phyloP scores from a whole-genome alignment of 2,113 vertebrate species.

The Choloepus hoffmanni region DNA sequence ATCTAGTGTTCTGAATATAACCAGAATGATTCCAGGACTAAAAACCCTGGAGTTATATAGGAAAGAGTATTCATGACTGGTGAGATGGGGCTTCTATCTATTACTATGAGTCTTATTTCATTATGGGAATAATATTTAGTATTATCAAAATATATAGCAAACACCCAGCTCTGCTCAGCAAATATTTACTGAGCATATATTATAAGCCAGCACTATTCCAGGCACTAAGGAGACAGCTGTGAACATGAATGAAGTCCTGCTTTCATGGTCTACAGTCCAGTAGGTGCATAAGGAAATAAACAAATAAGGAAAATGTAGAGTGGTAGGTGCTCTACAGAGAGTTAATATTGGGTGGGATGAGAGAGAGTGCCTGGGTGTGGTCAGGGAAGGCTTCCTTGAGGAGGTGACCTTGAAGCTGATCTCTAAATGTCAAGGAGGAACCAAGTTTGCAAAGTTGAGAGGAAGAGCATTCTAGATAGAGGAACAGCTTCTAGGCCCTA shows the following conservation, averaged over 20 bases:
- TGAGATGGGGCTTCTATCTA: constrained; percentile 14
- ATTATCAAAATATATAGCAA: constrained; percentile 27
- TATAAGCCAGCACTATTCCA: neutral
- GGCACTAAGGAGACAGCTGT: neutral
- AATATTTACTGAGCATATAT: neutral
- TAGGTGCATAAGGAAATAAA: neutral
- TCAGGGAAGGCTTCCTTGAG: neutral
- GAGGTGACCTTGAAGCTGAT: neutral
- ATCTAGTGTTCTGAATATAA: constrained; percentile 63
- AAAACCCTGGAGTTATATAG: constrained; percentile 19
- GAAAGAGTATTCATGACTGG: neutral
- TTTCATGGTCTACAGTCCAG: neutral
- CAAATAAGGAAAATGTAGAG: neutral
- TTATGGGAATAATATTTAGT: neutral
- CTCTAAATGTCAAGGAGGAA: neutral
- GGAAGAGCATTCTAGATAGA: neutral
- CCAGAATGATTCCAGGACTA: neutral
- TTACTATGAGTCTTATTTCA: constrained; percentile 41
- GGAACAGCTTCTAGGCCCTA: neutral
- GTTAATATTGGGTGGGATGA: neutral
- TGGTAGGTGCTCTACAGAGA: neutral
- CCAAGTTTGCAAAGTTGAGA: neutral
- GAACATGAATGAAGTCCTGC: neutral
- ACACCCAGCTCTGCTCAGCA: neutral
- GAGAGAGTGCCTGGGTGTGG: neutral